Conservation (phyloP, 2,113 vertebrate species). For the Ginglymostoma cirratum region DNA sequence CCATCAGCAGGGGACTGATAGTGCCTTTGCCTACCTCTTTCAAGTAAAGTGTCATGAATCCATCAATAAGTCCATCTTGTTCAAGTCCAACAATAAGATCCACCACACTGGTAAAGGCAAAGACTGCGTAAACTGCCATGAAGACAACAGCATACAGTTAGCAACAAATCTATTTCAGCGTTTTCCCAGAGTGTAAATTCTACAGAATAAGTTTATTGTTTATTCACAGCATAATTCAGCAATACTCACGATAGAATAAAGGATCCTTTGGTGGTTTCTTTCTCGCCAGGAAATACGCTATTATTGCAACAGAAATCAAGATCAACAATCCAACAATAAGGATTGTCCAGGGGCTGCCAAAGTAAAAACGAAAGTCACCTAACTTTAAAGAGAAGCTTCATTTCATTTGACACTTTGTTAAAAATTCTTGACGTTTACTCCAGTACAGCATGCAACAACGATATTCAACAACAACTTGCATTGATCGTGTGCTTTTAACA, state of each 20-base stretch:
- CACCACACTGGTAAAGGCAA: constrained; percentile 81
- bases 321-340: constrained; percentile 64
- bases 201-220: not conserved
- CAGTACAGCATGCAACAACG: not conserved
- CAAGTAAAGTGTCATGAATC: constrained; percentile 86
- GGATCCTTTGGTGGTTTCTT: constrained; percentile 76
- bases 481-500: not conserved
- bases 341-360: constrained; percentile 65
- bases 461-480: not conserved
- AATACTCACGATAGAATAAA: constrained; percentile 74
- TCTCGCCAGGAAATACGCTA: constrained; percentile 64
- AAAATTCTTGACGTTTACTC: not conserved
- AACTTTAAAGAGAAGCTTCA: not conserved
- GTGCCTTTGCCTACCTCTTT: constrained; percentile 64
- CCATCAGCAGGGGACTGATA: constrained; percentile 6
- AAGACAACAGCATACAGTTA: constrained; percentile 32
- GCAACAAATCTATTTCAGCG: not conserved
- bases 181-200: not conserved
- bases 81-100: constrained; percentile 86
- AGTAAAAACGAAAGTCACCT: constrained; percentile 21
- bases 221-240: not conserved
- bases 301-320: constrained; percentile 62
- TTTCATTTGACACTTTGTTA: not conserved
- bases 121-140: constrained; percentile 72
- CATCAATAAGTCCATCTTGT: constrained; percentile 89